phyloP scores from a whole-genome alignment of 2,797 vertebrate species.

The Gadopsis bispinosus region DNA sequence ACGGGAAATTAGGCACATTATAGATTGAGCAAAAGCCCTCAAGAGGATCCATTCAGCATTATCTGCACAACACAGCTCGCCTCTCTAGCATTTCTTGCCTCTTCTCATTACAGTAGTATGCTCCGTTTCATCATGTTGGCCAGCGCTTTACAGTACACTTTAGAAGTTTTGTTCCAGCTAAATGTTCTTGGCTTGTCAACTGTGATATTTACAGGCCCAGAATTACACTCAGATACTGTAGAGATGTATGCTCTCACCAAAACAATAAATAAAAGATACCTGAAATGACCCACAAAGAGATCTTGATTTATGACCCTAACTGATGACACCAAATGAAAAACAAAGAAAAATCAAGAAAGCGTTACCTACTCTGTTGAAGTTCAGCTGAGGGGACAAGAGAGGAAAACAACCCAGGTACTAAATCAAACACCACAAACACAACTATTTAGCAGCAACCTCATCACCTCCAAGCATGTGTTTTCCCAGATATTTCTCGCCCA shows the following conservation, averaged over 20 bases:
- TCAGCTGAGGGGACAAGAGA: conserved; percentile 27
- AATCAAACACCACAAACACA: conserved; percentile 50
- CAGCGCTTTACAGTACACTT: conserved; percentile 20
- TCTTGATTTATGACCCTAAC: conserved; percentile 30
- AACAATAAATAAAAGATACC: conserved; percentile 24
- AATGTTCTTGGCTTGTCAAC: background rate
- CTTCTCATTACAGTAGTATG: conserved; percentile 11
- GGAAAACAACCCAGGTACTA: conserved; percentile 39
- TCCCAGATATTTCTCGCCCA: conserved; percentile 38
- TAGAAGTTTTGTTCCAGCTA: conserved; percentile 3
- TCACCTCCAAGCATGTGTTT: conserved; percentile 54
- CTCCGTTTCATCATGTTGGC: conserved; percentile 28
- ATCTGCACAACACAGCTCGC: conserved; percentile 14
- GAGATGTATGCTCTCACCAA: conserved; percentile 33
- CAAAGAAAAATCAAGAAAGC: conserved; percentile 8
- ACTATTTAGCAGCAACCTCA: conserved; percentile 16
- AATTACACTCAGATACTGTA: background rate
- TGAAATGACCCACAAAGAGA: conserved; percentile 7
- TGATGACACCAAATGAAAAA: conserved; percentile 25
- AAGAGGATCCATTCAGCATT: conserved; percentile 43
- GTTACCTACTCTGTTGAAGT: conserved; percentile 15
- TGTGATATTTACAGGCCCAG: background rate
- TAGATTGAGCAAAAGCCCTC: conserved; percentile 41
- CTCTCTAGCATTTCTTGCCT: conserved; percentile 22
- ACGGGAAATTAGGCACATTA: conserved; percentile 61